phyloP scores from a whole-genome alignment of 2,888 invertebrate genomes.

The Acrobeloides nanus region DNA sequence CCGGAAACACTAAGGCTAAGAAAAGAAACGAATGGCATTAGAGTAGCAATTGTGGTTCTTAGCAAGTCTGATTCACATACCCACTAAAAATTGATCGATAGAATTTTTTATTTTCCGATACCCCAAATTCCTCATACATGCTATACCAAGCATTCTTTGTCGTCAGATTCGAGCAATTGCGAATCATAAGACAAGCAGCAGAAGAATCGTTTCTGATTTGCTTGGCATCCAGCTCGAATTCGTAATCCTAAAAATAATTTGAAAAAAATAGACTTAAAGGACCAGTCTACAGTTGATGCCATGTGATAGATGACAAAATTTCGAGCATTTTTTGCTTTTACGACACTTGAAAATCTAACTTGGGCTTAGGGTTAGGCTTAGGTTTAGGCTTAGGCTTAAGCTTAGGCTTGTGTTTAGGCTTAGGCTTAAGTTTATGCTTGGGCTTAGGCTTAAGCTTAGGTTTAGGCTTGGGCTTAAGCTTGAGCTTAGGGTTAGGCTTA shows the following conservation, averaged over 20 bases:
- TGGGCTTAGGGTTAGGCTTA: too few species aligned
- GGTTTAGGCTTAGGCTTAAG: too few species aligned
- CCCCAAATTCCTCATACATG: constrained; percentile 20
- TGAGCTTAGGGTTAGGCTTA: too few species aligned
- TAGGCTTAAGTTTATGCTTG: too few species aligned
- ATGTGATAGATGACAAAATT: too few species aligned
- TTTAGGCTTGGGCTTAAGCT: too few species aligned
- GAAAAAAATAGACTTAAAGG: background rate
- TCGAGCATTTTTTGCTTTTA: too few species aligned
- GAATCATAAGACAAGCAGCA: constrained; percentile 15
- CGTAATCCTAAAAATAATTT: constrained; percentile 9
- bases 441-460: too few species aligned
- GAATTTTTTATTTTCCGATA: background rate
- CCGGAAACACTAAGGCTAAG: constrained; percentile 15
- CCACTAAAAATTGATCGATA: constrained; percentile 14
- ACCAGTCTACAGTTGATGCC: background rate
- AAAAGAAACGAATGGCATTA: constrained; percentile 15
- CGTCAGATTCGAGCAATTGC: constrained; percentile 13
- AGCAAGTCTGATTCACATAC: constrained; percentile 22
- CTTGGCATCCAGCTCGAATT: constrained; percentile 10
- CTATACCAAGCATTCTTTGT: constrained; percentile 16
- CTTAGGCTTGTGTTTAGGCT: too few species aligned
- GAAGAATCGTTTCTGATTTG: constrained; percentile 12
- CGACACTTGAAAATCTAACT: background rate
- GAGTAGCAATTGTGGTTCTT: constrained; percentile 15